Conservation (phyloP, 2,113 vertebrate species). For the Cyanoramphus novaezelandiae region DNA sequence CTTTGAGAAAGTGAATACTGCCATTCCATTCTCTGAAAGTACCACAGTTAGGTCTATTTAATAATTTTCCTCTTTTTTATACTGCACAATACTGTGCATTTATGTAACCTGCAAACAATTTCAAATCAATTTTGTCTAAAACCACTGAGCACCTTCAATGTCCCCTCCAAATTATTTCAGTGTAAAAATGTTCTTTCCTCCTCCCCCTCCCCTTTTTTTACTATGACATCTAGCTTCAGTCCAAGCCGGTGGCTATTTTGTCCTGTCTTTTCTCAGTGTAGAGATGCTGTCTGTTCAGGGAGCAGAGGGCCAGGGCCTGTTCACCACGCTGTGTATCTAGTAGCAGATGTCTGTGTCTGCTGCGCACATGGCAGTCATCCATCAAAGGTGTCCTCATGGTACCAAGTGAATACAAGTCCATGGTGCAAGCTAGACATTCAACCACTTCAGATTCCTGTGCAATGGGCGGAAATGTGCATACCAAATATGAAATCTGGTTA, state of each 20-base stretch:
- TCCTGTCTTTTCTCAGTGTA: neutral
- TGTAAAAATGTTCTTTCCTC: neutral
- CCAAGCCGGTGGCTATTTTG: neutral
- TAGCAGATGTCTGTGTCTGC: neutral
- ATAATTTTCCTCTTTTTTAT: neutral
- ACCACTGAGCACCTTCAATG: neutral
- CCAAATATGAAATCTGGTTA: neutral
- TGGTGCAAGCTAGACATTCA: neutral
- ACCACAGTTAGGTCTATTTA: neutral
- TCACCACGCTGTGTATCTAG: rapidly evolving
- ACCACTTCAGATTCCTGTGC: neutral
- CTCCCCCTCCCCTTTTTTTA: neutral
- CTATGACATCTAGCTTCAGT: neutral
- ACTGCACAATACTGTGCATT: neutral
- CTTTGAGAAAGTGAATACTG: neutral
- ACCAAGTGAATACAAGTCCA: neutral
- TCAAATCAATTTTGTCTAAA: neutral
- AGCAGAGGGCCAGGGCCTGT: neutral
- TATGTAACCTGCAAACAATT: neutral
- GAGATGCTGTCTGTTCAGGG: neutral
- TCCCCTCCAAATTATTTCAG: neutral
- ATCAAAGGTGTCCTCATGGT: neutral
- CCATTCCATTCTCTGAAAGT: neutral
- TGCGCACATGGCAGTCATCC: neutral
- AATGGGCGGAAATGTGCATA: neutral